These are phyloP conservation scores for Athene noctua DNA, from an alignment of 2,113 vertebrate genomes.

Conservation along the genomic window DNA sequence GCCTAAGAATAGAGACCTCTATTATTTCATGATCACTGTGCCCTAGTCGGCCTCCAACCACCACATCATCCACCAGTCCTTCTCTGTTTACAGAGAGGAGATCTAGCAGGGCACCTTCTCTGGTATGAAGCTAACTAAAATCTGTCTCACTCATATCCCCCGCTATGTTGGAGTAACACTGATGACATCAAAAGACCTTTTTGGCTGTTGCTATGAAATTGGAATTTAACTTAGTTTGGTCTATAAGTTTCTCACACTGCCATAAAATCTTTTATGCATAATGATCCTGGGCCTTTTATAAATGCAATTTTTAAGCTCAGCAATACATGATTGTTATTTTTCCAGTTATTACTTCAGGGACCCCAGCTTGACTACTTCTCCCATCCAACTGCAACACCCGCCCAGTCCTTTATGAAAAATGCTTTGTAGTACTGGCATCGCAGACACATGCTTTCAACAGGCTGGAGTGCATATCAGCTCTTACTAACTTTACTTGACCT, in stretches of 20 bases:
- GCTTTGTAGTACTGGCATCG: neutral
- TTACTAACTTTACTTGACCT: neutral
- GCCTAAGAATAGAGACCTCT: too few relatives aligned
- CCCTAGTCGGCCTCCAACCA: too few relatives aligned
- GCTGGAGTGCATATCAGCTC: neutral
- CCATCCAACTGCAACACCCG: neutral
- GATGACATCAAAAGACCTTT: neutral
- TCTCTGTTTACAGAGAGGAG: too few relatives aligned
- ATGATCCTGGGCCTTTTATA: neutral
- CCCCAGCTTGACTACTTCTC: neutral
- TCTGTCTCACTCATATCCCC: neutral
- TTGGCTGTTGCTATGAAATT: neutral
- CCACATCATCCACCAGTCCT: too few relatives aligned
- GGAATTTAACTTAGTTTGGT: neutral
- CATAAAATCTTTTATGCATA: accelerated
- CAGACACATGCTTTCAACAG: neutral
- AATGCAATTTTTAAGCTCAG: neutral
- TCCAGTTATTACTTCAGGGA: neutral
- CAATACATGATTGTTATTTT: neutral
- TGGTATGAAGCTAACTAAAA: neutral
- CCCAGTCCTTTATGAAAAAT: neutral
- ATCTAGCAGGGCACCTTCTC: too few relatives aligned
- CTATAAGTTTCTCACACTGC: neutral
- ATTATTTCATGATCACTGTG: too few relatives aligned
- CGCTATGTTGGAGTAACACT: neutral